Evolutionary conservation across 2,888 invertebrate species (phyloP), one percentile per base, ranked within the genome.

Genomic region (Rhynchonema sp.): DNA sequence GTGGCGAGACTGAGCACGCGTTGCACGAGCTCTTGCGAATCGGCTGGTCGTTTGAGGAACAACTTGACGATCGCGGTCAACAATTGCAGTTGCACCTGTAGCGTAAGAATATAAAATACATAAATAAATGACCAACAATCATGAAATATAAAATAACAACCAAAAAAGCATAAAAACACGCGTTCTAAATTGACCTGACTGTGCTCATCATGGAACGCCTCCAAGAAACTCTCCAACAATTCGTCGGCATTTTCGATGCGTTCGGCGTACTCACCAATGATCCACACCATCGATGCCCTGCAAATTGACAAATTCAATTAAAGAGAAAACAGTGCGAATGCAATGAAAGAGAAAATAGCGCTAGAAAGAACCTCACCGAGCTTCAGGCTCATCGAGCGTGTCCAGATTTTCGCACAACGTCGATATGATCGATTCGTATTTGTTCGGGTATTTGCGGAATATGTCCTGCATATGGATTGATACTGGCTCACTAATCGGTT

Each of bases 171-270:
- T n/a, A n/a, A n/a, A n/a, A n/a, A n/a, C n/a, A n/a, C n/a, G n/a
- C n/a, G n/a, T n/a, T n/a, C n/a, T 20, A 2, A 46, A n/a, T 30
- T 55, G 1, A 88, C 87, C 79, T 92, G 91, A 27, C 90, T 87
- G 71, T 92, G 92, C 74, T 94, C 92, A 76, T 92, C 92, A 67
- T 80, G 89, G 79, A 94, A 94, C 20, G 91, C 96, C 78, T 99
- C 98, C 9, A 99, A 79, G 79, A 98, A 98, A 63, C 91, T 91
- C 74, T 98, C 96, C 26, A 98, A 78, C 30, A 99, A 79, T 71
- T 98, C 98, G 71, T 98, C 98, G 0, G 98, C 98, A 74, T 98
- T 98, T 76, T 98, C 98, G 67, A 98, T 99, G 65, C 98, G 83
- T 74, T 98, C 98, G 0, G 98, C 98, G 76, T 99, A 99, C 76